Evolutionary conservation across 2,888 invertebrate species (phyloP).

Genomic region (Sinodicranocentrus sp.): DNA sequence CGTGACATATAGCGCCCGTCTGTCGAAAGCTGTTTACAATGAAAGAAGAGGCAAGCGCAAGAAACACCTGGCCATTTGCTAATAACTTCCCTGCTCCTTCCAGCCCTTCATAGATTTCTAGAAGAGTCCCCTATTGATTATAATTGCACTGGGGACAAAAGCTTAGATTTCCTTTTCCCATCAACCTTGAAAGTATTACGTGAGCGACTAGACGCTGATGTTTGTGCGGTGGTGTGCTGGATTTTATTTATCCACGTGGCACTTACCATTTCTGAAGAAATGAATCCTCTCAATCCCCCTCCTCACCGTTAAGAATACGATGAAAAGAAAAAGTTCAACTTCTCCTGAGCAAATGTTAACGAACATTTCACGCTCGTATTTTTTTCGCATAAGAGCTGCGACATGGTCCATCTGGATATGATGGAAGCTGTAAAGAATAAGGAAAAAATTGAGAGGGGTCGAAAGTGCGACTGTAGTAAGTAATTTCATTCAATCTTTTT

Average conservation of each 20-base stretch:
- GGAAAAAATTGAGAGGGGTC: not conserved
- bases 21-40: not conserved
- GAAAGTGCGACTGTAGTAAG: not conserved
- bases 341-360: conserved; percentile 14
- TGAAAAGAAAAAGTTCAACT: not conserved
- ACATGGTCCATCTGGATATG: not conserved
- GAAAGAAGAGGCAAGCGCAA: not conserved
- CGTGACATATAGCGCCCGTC: conserved; percentile 1
- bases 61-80: conserved; percentile 16
- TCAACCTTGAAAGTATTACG: no score
- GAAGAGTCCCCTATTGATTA: not conserved
- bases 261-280: conserved; percentile 8
- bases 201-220: no score
- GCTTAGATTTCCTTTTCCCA: conserved; percentile 3
- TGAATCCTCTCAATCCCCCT: not conserved
- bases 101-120: not conserved
- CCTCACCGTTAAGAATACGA: not conserved
- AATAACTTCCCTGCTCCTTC: not conserved
- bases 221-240: conserved; percentile 33
- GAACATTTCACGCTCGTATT: conserved; percentile 34
- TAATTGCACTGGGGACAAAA: conserved; percentile 7
- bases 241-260: conserved; percentile 64
- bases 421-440: not conserved
- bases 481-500: conserved; percentile 38
- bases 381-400: conserved; percentile 8